Evolutionary conservation across 2,888 invertebrate genomes (phyloP), one percentile per base, ranked within the genome.

Genomic region (Eupeodes latifasciatus): DNA sequence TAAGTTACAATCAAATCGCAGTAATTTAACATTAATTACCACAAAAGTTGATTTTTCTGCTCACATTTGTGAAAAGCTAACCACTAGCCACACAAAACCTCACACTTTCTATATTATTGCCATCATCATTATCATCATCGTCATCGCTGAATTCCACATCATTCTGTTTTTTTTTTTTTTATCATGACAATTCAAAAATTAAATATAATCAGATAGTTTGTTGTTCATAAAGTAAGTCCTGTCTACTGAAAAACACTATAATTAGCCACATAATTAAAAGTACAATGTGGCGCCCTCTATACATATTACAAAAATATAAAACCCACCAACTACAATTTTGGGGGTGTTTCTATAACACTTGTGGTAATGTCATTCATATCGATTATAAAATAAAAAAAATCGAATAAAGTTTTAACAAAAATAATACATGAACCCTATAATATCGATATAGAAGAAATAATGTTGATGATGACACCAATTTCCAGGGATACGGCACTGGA

Each of bases 201-300:
- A 79, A 86, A 76, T 75, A 78, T 76, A 72, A 80, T 83, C 80
- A 79, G 66, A 66, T 27, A 55, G 34, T 53, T 69, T 57, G 59
- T 55, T 83, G 76, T 76, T 76, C 82, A 76, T 82, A 49, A 53
- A 19, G 44, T 44, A 11, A 40, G 55, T 69, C 16, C 71, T 79
- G 82, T 82, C 86, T 79, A 75, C 82, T 82, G 49, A 90, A 90
- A 27, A 90, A 89, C 89, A 87, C 80, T 89, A 87, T 83, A 89
- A 89, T 88, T 89, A 81, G 80, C 88, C 89, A 89, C 90, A 89
- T 88, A 90, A 90, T 90, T 89, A 90, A 90, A 89, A 90, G 86
- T 72, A 88, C 84, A 89, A 84, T 82, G 83, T 84, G 88, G 84
- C 88, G 80, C 57, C 76, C 83, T 62, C 44, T 19, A 44, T 62